phyloP scores from a whole-genome alignment of 2,113 vertebrate species.

The Scomber japonicus region DNA sequence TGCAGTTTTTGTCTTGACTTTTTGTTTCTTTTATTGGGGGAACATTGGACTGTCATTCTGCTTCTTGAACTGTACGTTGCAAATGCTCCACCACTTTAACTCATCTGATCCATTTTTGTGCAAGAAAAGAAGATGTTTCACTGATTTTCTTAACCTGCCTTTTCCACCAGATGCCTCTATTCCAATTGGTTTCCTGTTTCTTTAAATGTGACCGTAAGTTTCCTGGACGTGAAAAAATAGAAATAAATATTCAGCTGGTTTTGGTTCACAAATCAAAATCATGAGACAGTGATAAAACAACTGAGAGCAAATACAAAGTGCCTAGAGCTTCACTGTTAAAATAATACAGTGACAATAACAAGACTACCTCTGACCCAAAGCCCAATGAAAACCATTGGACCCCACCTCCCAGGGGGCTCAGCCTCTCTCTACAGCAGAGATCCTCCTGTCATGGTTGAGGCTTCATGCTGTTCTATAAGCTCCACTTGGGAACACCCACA shows the following conservation, averaged over 20 bases:
- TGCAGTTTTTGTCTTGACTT: slow-evolving; percentile 38
- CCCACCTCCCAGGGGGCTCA: slow-evolving; percentile 8
- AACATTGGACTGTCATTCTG: slow-evolving; percentile 51
- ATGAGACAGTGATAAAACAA: slow-evolving; percentile 34
- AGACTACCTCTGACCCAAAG: slow-evolving; percentile 46
- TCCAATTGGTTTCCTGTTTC: neutral
- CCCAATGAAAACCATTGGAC: slow-evolving; percentile 26
- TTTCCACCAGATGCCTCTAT: neutral
- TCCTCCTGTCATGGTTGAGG: slow-evolving; percentile 52
- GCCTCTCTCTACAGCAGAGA: slow-evolving; percentile 37
- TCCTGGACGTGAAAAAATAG: neutral
- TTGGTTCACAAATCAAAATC: slow-evolving; percentile 29
- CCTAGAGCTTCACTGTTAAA: slow-evolving; percentile 51
- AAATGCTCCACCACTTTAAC: slow-evolving; percentile 19
- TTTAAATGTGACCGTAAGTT: slow-evolving; percentile 2
- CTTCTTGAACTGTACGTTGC: slow-evolving; percentile 32
- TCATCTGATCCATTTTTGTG: slow-evolving; percentile 9
- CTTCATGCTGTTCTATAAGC: slow-evolving; percentile 71
- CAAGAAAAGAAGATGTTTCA: neutral
- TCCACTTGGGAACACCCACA: slow-evolving; percentile 70
- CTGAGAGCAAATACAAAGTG: slow-evolving; percentile 39
- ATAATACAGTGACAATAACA: slow-evolving; percentile 48
- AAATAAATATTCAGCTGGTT: neutral
- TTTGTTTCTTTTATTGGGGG: slow-evolving; percentile 30
- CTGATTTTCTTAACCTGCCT: neutral